A percentile compares a stretch with the other conserved stretches of the same genome.
These are phyloP conservation scores for Lasioglossum albipes DNA, from an alignment of 1,140 invertebrate species.

Conservation along the genomic window DNA sequence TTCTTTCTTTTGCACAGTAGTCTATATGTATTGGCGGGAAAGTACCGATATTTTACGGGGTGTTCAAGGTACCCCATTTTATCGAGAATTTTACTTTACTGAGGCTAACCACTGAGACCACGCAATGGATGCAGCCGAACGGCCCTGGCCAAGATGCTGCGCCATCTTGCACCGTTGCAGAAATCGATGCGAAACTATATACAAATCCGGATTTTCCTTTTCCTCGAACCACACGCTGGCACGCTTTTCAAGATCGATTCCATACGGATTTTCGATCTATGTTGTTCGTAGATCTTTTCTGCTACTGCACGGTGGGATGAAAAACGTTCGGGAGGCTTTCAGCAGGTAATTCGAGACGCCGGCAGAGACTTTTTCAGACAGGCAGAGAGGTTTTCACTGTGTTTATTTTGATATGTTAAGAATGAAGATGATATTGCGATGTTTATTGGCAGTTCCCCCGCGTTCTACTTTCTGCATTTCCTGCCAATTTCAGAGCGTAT, in stretches of 20 bases:
- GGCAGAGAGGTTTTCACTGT: too few relatives aligned
- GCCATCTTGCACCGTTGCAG: slow-evolving; percentile 5
- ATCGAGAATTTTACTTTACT: too few relatives aligned
- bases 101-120: neutral
- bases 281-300: neutral
- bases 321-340: too few relatives aligned
- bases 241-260: too few relatives aligned
- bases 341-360: neutral
- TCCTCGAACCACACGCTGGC: too few relatives aligned
- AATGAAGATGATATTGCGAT: neutral
- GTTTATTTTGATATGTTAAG: too few relatives aligned
- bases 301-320: accelerated
- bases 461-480: neutral
- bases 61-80: too few relatives aligned
- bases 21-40: too few relatives aligned
- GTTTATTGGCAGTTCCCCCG: neutral
- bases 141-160: neutral
- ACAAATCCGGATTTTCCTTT: neutral
- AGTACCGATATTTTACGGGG: too few relatives aligned
- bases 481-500: neutral
- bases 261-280: too few relatives aligned
- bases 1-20: too few relatives aligned
- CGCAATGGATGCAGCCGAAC: neutral
- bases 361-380: neutral
- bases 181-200: slow-evolving; percentile 6